phyloP scores from a whole-genome alignment of 2,888 invertebrate species.

The Noctua janthina region DNA sequence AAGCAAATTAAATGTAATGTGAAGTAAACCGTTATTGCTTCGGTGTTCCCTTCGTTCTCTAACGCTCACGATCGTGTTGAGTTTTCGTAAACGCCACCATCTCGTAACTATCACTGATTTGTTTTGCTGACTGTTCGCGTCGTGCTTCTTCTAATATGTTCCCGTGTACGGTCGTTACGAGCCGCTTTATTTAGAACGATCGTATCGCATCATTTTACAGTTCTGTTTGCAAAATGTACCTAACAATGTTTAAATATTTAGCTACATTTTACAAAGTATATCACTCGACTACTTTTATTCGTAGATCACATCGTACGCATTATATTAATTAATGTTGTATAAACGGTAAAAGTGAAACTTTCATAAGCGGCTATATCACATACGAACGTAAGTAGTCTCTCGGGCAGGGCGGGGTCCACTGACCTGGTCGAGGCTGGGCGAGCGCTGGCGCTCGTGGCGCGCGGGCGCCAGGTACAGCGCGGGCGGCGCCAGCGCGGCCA shows the following conservation, averaged over 20 bases:
- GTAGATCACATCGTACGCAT: neutral
- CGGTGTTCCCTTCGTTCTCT: slow-evolving; percentile 35
- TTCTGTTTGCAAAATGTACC: slow-evolving; percentile 12
- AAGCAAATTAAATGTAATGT: slow-evolving; percentile 84
- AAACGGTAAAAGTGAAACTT: neutral
- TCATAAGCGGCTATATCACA: neutral
- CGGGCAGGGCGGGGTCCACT: no score
- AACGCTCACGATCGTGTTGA: neutral
- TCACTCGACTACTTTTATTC: neutral
- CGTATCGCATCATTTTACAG: neutral
- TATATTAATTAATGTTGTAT: neutral
- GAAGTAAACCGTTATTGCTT: slow-evolving; percentile 68
- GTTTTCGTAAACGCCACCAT: slow-evolving; percentile 11
- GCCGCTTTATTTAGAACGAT: neutral
- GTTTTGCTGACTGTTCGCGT: slow-evolving; percentile 9
- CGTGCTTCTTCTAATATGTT: slow-evolving; percentile 26
- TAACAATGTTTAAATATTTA: neutral
- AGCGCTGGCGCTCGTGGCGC: neutral
- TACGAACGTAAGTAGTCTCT: neutral
- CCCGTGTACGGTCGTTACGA: neutral
- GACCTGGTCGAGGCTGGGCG: no score
- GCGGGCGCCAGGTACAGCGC: slow-evolving; percentile 97
- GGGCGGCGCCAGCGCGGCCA: slow-evolving; percentile 96
- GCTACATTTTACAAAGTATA: slow-evolving; percentile 4
- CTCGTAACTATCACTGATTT: neutral